These are phyloP conservation scores for Bungarus multicinctus DNA, from an alignment of 2,113 vertebrate genomes.

Conservation along the genomic window DNA sequence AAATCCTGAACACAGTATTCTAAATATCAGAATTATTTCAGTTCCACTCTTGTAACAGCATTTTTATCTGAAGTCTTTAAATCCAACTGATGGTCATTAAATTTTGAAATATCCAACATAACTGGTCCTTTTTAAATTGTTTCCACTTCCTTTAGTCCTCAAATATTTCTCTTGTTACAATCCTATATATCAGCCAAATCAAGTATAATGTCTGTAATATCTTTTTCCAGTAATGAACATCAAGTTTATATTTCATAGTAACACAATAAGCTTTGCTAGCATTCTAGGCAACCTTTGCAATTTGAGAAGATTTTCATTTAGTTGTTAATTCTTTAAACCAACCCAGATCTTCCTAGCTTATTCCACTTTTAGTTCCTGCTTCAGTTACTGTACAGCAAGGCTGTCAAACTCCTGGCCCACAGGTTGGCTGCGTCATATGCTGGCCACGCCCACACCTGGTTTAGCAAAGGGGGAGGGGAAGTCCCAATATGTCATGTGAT, in stretches of 20 bases:
- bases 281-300: background rate
- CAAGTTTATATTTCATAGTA: background rate
- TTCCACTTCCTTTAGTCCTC: background rate
- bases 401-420: too few species aligned
- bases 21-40: background rate
- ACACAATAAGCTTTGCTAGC: background rate
- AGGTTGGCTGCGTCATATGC: too few species aligned
- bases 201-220: background rate
- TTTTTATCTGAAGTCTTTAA: background rate
- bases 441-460: too few species aligned
- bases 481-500: too few species aligned
- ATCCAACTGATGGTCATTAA: background rate
- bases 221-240: background rate
- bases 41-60: background rate
- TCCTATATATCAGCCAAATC: background rate
- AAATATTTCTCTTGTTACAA: background rate
- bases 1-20: background rate
- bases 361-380: background rate
- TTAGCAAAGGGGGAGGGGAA: too few species aligned
- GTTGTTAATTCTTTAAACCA: background rate
- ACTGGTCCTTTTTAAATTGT: background rate
- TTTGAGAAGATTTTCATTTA: background rate
- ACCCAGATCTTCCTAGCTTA: background rate
- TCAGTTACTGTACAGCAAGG: background rate
- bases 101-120: background rate